Base-by-base conservation (phyloP, 2,113 vertebrate genomes). In the Australoheros scitulus region DNA sequence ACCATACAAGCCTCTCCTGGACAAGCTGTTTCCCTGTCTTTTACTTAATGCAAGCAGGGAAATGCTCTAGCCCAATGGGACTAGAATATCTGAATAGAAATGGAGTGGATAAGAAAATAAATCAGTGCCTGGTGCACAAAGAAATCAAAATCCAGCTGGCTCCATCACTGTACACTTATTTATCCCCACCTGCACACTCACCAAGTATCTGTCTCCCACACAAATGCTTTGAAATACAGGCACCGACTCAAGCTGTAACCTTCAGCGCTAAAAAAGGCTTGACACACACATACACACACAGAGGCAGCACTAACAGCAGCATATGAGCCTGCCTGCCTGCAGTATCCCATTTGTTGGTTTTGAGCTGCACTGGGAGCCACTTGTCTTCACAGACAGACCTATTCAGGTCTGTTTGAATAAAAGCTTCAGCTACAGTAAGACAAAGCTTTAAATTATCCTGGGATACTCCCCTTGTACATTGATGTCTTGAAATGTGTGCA, bases 401-500 rank as follows among this genome's bases (percentile, higher is more conserved):
- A 81, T 91, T 92, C 81, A 82, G 79, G 77, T 84, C 76, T 61
- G 50, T 63, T 76, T 88, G 24, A 88, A 72, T 72, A 80, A 86
- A 79, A 17, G 24, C 85, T 70, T 83, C 65, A 56, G 88, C 72
- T 80, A 83, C 82, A 84, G 81, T 89, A 74, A 82, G 81, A 83
- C 76, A 87, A 89, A 91, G 89, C 88, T 87, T 91, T 85, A 90
- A 89, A 93, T 89, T 87, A 84, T 59, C 76, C 36, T 81, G 52
- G 57, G 76, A 88, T 29, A 80, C 80, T 83, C 55, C 76, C 77
- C 65, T 72, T 88, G 76, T 70, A 88, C 80, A 87, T 63, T 79
- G 80, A 86, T 77, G 68, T 85, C 68, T 87, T 82, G 47, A 34
- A 22, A 7, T 10, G 47, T 36, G 36, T 58, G 55, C 70, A 57